phyloP scores from a whole-genome alignment of 2,888 invertebrate species.

The Eustalomyia histrio region DNA sequence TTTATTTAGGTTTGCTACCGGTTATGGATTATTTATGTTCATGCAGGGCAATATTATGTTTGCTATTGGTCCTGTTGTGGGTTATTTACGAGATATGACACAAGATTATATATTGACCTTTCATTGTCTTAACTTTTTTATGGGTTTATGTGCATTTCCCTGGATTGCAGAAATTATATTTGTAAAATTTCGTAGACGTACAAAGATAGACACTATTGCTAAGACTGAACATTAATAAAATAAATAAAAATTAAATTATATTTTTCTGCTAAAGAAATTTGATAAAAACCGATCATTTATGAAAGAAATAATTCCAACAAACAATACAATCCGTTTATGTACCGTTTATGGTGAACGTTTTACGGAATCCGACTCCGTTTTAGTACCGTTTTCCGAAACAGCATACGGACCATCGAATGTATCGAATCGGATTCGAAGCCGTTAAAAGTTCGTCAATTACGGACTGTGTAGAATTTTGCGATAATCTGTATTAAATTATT shows the following conservation, averaged over 20 bases:
- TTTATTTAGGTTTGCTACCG: slow-evolving; percentile 83
- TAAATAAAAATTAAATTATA: not conserved
- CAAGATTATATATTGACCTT: slow-evolving; percentile 85
- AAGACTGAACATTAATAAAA: not conserved
- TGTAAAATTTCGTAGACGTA: slow-evolving; percentile 71
- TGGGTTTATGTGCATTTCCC: slow-evolving; percentile 84
- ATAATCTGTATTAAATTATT: too few species aligned
- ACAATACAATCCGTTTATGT: too few species aligned
- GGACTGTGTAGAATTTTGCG: too few species aligned
- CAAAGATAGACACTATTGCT: slow-evolving; percentile 27
- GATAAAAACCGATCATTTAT: too few species aligned
- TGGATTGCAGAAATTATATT: slow-evolving; percentile 83
- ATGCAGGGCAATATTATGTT: slow-evolving; percentile 85
- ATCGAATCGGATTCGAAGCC: too few species aligned
- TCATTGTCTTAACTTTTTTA: slow-evolving; percentile 84
- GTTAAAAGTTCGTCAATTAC: too few species aligned
- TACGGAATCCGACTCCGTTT: too few species aligned
- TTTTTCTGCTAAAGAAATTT: too few species aligned
- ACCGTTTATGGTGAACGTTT: too few species aligned
- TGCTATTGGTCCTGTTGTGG: slow-evolving; percentile 85
- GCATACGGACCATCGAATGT: too few species aligned
- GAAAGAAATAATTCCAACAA: too few species aligned
- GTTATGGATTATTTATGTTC: slow-evolving; percentile 86
- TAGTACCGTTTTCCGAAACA: too few species aligned
- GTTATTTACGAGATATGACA: slow-evolving; percentile 83